Base-by-base conservation (phyloP, 2,113 vertebrate species). In the Pseudolaguvia tuberculata region DNA sequence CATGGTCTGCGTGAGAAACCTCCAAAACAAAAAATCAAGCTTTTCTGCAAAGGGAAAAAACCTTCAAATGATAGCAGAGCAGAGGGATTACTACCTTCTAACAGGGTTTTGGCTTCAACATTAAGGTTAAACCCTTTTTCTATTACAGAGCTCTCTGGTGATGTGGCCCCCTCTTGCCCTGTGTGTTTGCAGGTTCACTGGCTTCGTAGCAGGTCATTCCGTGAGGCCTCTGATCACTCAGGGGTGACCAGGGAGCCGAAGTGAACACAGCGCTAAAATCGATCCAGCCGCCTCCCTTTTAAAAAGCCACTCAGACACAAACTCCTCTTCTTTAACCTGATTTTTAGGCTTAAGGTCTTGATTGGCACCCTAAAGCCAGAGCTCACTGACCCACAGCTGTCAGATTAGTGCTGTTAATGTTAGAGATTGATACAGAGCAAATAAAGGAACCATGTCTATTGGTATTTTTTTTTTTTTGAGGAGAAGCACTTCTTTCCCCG, bases 81-180 rank as follows among this genome's bases (percentile, higher is more conserved):
- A 81, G 81, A 77, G 87, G 89, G 88, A 90, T 91, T 91, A 90
- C 87, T 83, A 84, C 85, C 85, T 88, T 86, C 88, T 90, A 91
- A 89, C 87, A 88, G 88, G 90, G 88, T 88, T 91, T 90, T 88
- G 90, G 84, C 89, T 88, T 82, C 83, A 86, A 90, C 88, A 90
- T 89, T 91, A 89, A 91, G 90, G 89, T 91, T 92, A 92, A 92
- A 91, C 85, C 88, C 88, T 87, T 88, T 90, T 91, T 91, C 89
- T 89, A 89, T 91, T 92, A 89, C 88, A 63, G 81, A 79, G 84
- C 87, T 88, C 88, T 89, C 83, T 85, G 85, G 83, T 82, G 88
- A 86, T 88, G 88, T 86, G 86, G 84, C 83, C 83, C 86, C 80
- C 78, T 82, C 81, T 90, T 87, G 78, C 88, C 89, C 84, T 79